These are phyloP conservation scores for Eupeodes latifasciatus DNA, from an alignment of 2,888 invertebrate genomes.

Conservation along the genomic window DNA sequence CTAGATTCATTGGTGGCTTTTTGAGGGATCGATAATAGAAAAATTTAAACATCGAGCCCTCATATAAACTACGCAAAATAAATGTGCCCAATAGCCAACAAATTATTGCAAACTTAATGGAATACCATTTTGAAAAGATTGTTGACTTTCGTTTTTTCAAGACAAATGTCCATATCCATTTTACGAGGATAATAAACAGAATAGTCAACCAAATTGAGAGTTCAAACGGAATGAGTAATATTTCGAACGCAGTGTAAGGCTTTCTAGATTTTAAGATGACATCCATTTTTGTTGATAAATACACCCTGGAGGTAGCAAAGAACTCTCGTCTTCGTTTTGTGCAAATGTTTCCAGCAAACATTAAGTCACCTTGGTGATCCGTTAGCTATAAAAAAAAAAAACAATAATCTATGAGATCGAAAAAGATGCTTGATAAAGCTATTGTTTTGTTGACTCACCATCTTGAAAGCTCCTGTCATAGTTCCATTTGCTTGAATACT, in stretches of 20 bases:
- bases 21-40: background rate
- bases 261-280: background rate
- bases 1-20: background rate
- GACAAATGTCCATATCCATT: background rate
- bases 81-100: background rate
- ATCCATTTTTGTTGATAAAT: background rate
- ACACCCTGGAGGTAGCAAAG: background rate
- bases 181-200: background rate
- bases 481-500: background rate
- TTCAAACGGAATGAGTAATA: background rate
- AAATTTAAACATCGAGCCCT: constrained; percentile 30
- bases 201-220: background rate
- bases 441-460: background rate
- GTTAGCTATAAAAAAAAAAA: background rate
- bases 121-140: background rate
- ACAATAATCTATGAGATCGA: background rate
- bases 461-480: background rate
- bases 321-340: background rate
- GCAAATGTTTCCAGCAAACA: background rate
- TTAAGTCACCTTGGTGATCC: background rate
- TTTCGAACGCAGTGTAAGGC: background rate
- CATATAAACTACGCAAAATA: constrained; percentile 16
- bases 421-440: background rate
- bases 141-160: background rate
- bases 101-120: background rate